Base-by-base conservation (phyloP, 2,113 vertebrate species). In the Leptobrachium ailaonicum region DNA sequence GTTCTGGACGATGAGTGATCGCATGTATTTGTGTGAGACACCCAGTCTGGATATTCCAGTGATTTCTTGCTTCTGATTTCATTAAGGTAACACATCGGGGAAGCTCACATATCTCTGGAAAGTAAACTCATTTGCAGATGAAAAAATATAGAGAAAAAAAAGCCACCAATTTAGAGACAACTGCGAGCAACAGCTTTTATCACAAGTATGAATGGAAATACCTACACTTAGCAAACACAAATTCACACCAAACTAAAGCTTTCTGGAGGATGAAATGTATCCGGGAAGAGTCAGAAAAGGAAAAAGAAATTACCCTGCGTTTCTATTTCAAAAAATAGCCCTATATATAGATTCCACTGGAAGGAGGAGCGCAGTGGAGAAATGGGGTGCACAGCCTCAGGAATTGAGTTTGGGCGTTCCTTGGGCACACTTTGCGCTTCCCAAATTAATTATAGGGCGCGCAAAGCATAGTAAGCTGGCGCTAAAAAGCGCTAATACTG, bases 121-220 rank as follows among this genome's bases (percentile, higher is more conserved):
- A 41, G 14, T 68, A 41, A 69, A 70, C 53, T 70, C 76, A 62
- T 77, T 69, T 77, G 76, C 53, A 77, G 76, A 70, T 77, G 50
- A 70, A 41, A 77, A 77, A 8, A 50, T 5, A 50, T 5, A 50
- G 8, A 50, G 8, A 4, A 4, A 50, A 50, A 50, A 50, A 70
- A 11, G 76, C 66, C 53, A 60, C 76, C 66, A 58, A 70, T 77
- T 77, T 77, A 77, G 76, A 77, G 76, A 77, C 76, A 77, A 77
- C 76, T 77, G 76, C 76, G 50, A 77, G 66, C 53, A 77, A 77
- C 76, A 77, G 76, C 67, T 77, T 77, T 77, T 69, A 77, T 77
- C 66, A 77, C 76, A 77, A 77, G 76, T 70, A 13, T 43, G 67
- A 69, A 54, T 45, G 41, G 66, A 77, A 70, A 70, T 77, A 77